Base-by-base conservation (phyloP, 2,888 invertebrate genomes). In the Didymodactylos carnosus region DNA sequence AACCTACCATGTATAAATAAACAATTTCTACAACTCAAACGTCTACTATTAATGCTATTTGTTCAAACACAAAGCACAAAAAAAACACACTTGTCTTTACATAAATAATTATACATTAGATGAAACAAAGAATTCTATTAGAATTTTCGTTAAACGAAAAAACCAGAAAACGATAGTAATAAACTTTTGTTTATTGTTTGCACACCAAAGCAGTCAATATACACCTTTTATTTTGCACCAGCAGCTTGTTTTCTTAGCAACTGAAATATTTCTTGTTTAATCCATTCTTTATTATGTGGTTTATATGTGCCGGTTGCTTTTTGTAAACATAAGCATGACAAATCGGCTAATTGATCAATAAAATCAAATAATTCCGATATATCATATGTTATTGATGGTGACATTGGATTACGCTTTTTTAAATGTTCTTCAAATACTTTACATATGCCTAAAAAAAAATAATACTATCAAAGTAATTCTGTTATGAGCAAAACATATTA, bases 241-340 rank as follows among this genome's bases (percentile, higher is more conserved):
- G 62, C 74, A 35, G 74, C 74, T 84, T 94, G 92, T 78, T 93
- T 89, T 78, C 87, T 80, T 77, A 97, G 85, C 79, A 97, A 85
- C 7, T 94, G 90, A 81, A 95, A 97, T 77, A 98, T 94, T 83
- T 97, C 94, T 82, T 98, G 95, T 84, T 98, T 98, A 75, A 98
- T 93, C 95, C 95, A 98, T 80, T 94, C 94, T 85, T 97, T 97
- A 83, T 95, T 95, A 85, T 95, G 95, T 0, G 98, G 98, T 2
- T 93, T 92, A 80, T 98, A 98, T 0, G 93, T 92, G 80, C 92
- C 92, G 51, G 91, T 91, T 11, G 91, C 90, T 82, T 94, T 94
- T 85, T 94, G 92, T 83, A 92, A 86, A 71, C 86, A 49, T 39
- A 72, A 72, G 81, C 97, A 95, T 79, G 93, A 92, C 71, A 98